Evolutionary conservation across 2,113 vertebrate genomes (phyloP).

Genomic region (Prinia subflava): DNA sequence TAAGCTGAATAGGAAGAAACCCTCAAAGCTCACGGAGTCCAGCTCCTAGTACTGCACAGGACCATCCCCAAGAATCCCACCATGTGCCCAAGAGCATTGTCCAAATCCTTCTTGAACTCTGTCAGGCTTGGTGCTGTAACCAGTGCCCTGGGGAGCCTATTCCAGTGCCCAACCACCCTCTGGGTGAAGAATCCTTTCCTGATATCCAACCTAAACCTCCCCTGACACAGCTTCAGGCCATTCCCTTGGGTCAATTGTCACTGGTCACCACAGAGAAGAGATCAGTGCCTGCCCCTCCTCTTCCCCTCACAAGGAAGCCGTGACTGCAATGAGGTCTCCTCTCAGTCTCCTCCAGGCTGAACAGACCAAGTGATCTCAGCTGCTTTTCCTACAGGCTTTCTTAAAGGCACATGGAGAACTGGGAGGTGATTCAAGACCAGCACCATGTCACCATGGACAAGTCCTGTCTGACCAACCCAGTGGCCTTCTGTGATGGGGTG

Average conservation of each 20-base stretch:
- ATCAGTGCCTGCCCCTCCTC: neutral
- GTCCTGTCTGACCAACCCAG: neutral
- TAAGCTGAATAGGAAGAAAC: neutral
- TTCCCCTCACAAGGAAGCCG: accelerated
- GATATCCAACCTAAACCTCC: neutral
- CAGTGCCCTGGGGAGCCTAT: neutral
- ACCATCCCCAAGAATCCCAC: neutral
- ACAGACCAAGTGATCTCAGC: neutral
- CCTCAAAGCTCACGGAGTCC: neutral
- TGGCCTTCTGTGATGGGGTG: neutral
- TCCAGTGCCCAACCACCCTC: neutral
- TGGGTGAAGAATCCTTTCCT: neutral
- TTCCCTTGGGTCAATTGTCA: neutral
- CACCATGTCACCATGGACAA: neutral
- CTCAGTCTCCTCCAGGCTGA: neutral
- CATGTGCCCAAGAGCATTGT: neutral
- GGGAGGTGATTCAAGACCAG: neutral
- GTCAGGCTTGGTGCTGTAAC: neutral
- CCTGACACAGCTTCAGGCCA: too few relatives aligned
- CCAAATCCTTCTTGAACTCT: accelerated
- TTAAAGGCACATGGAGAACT: neutral
- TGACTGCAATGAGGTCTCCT: too few relatives aligned
- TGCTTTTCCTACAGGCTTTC: neutral
- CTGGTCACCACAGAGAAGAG: neutral
- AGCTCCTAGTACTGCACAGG: neutral